Conservation (phyloP, 2,888 invertebrate genomes). For the Patella ulyssiponensis region DNA sequence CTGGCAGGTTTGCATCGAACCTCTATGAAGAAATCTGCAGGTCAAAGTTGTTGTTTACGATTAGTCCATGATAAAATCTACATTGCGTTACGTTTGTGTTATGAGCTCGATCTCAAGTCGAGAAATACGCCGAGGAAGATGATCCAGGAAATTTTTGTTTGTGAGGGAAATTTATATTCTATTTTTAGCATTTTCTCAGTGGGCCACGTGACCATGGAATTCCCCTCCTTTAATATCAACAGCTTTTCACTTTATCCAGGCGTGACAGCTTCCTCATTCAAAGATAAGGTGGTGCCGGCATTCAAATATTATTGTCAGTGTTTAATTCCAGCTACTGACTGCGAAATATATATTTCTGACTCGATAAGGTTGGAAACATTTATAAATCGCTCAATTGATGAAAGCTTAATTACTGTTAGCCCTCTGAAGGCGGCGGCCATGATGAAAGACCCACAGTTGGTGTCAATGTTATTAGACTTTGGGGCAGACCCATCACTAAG, state of each 20-base stretch:
- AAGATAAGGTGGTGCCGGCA: not conserved
- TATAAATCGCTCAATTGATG: not conserved
- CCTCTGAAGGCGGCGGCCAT: not conserved
- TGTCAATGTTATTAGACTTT: not conserved
- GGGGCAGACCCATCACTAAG: not conserved
- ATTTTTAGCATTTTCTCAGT: not conserved
- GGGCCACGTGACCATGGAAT: not conserved
- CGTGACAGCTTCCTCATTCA: not conserved
- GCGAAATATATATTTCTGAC: not conserved
- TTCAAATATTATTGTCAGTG: not conserved
- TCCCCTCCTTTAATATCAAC: not conserved
- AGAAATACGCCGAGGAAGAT: not conserved
- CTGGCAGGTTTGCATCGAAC: not conserved
- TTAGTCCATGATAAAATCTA: not conserved
- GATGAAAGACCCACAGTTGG: not conserved
- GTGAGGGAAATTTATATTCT: slow-evolving; percentile 3
- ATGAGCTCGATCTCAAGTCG: not conserved
- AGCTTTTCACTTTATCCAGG: not conserved
- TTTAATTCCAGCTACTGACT: not conserved
- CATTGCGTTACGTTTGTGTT: not conserved
- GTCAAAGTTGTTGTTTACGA: not conserved
- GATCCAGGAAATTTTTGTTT: not conserved
- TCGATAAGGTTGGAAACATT: no score
- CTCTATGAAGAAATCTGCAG: not conserved
- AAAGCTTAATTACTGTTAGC: not conserved